Evolutionary conservation across 2,113 vertebrate genomes (phyloP).

Genomic region (Isichthys henryi): DNA sequence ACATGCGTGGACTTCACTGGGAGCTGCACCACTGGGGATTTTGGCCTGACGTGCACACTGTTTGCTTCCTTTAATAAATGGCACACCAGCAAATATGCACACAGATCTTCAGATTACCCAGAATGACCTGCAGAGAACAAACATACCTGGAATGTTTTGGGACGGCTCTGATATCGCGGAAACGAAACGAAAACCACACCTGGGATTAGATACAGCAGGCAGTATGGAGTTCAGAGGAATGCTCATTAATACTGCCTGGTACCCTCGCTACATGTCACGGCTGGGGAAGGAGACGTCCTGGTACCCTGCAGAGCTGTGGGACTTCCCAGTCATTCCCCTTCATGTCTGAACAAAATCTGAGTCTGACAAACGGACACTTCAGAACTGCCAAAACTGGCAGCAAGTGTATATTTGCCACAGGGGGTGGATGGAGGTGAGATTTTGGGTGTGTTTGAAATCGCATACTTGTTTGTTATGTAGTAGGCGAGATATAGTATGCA

Average conservation of each 20-base stretch:
- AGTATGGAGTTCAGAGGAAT: background rate
- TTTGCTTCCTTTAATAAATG: background rate
- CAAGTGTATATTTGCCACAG: background rate
- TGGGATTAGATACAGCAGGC: background rate
- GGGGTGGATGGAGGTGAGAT: background rate
- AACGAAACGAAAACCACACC: background rate
- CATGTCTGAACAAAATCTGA: background rate
- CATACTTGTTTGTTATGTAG: background rate
- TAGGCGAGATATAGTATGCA: background rate
- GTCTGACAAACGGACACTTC: background rate
- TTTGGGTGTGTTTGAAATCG: background rate
- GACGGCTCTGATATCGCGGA: background rate
- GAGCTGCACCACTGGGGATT: background rate
- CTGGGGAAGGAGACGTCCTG: background rate
- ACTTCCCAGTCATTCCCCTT: background rate
- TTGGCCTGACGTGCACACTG: background rate
- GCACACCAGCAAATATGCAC: background rate
- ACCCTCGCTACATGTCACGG: background rate
- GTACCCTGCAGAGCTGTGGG: background rate
- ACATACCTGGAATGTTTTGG: background rate
- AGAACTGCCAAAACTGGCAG: background rate
- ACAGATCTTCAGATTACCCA: background rate
- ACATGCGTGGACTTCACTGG: background rate
- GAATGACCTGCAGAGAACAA: background rate
- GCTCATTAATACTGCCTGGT: background rate